Percentiles rank a stretch among this genome's conserved stretches.
These are phyloP conservation scores for Drosophila equinoxialis DNA, from an alignment of 1,140 invertebrate species.

Conservation along the genomic window DNA sequence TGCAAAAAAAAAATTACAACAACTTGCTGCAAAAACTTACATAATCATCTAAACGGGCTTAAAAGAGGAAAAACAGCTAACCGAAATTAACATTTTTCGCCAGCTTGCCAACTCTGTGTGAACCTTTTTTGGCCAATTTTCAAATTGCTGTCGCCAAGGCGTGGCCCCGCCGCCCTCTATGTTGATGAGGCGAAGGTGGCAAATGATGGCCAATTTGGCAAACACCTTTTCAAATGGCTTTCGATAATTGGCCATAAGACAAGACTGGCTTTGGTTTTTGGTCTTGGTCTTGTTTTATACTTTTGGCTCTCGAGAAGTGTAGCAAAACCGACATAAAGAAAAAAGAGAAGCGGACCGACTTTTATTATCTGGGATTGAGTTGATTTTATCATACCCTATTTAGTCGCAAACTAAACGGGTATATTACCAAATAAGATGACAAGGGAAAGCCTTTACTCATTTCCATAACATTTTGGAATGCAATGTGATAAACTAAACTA, in stretches of 20 bases:
- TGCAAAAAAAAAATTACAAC: conserved; percentile 55
- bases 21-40: conserved; percentile 19
- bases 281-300: background rate
- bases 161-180: background rate
- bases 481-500: too few relatives aligned
- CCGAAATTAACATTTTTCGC: conserved; percentile 44
- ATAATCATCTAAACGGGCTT: conserved; percentile 14
- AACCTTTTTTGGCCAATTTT: conserved; percentile 28
- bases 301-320: conserved; percentile 8
- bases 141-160: conserved; percentile 12
- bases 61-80: conserved; percentile 28
- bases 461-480: too few relatives aligned
- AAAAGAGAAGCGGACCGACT: background rate
- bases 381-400: conserved; percentile 1
- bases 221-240: conserved; percentile 17
- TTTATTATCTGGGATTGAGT: conserved; percentile 6
- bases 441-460: too few relatives aligned
- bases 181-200: background rate
- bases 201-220: conserved; percentile 10
- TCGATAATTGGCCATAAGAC: conserved; percentile 23
- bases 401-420: background rate
- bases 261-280: background rate
- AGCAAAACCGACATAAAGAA: background rate
- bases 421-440: background rate
- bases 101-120: conserved; percentile 28